These are phyloP conservation scores for Cydia pomonella DNA, from an alignment of 1,140 invertebrate genomes.

Conservation along the genomic window DNA sequence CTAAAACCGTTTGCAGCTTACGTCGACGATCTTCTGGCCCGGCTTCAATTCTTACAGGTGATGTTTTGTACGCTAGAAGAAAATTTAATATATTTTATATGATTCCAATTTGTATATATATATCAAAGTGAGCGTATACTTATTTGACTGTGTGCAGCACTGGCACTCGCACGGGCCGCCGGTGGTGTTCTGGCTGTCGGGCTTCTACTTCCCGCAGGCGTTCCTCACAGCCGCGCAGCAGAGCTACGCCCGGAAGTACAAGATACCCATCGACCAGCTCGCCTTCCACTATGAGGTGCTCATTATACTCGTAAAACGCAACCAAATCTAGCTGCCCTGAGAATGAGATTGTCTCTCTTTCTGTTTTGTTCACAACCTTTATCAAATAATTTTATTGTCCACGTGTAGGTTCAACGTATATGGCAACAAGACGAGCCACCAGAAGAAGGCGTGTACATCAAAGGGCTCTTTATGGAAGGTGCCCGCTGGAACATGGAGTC, in stretches of 20 bases:
- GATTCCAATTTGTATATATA: background rate
- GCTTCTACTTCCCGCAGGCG: slow-evolving; percentile 97
- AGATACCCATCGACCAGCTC: slow-evolving; percentile 94
- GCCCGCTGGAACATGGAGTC: slow-evolving; percentile 89
- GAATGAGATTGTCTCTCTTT: too few species aligned
- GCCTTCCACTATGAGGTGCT: slow-evolving; percentile 90
- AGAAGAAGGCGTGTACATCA: slow-evolving; percentile 91
- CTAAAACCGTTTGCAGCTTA: slow-evolving; percentile 96
- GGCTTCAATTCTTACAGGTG: slow-evolving; percentile 91
- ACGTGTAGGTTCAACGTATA: slow-evolving; percentile 76
- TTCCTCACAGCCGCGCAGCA: slow-evolving; percentile 96
- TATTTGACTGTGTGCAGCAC: slow-evolving; percentile 74
- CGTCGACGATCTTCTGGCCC: slow-evolving; percentile 91
- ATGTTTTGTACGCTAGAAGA: background rate
- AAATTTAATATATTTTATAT: background rate
- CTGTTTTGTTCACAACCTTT: background rate
- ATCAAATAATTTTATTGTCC: background rate
- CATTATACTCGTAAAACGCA: too few species aligned
- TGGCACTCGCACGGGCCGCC: slow-evolving; percentile 94
- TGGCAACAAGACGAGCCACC: slow-evolving; percentile 80
- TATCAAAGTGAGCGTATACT: background rate
- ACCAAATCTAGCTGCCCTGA: too few species aligned
- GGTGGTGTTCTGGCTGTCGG: slow-evolving; percentile 93
- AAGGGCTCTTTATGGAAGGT: slow-evolving; percentile 93
- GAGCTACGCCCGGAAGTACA: slow-evolving; percentile 95